Percentiles rank a stretch among this genome's conserved stretches.
Evolutionary conservation across 1,140 invertebrate genomes (phyloP).

Genomic region (Parasteatoda tepidariorum): DNA sequence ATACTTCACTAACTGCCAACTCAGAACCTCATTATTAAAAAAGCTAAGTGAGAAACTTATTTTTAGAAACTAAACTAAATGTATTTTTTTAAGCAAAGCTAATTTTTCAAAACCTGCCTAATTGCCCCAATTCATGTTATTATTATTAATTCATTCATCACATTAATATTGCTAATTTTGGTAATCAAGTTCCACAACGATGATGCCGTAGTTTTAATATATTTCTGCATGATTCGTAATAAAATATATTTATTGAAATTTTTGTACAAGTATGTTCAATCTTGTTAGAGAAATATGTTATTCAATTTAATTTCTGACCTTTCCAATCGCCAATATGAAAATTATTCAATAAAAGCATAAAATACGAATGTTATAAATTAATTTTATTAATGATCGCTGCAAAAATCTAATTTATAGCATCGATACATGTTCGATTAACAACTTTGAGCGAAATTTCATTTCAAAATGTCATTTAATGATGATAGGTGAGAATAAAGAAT

Average conservation of each 20-base stretch:
- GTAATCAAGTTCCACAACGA: too few relatives aligned
- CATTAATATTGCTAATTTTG: too few relatives aligned
- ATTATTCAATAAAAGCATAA: too few relatives aligned
- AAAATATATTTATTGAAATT: background rate
- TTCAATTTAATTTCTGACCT: background rate
- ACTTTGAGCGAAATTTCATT: background rate
- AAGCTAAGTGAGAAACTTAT: too few relatives aligned
- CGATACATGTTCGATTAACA: background rate
- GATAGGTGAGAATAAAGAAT: background rate
- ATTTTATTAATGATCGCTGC: background rate
- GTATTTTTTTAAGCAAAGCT: too few relatives aligned
- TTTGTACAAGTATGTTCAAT: background rate
- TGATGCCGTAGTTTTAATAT: too few relatives aligned
- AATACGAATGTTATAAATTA: background rate
- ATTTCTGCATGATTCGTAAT: background rate
- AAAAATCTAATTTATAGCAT: background rate
- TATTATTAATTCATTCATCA: too few relatives aligned
- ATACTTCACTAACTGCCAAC: too few relatives aligned
- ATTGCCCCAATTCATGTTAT: too few relatives aligned
- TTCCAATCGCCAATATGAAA: background rate
- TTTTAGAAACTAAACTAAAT: too few relatives aligned
- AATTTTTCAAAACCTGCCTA: too few relatives aligned
- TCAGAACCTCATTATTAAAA: too few relatives aligned
- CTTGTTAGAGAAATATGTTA: background rate
- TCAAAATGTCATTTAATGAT: constrained; percentile 7